phyloP scores from a whole-genome alignment of 2,888 invertebrate species.

The Brachyopa scutellaris region DNA sequence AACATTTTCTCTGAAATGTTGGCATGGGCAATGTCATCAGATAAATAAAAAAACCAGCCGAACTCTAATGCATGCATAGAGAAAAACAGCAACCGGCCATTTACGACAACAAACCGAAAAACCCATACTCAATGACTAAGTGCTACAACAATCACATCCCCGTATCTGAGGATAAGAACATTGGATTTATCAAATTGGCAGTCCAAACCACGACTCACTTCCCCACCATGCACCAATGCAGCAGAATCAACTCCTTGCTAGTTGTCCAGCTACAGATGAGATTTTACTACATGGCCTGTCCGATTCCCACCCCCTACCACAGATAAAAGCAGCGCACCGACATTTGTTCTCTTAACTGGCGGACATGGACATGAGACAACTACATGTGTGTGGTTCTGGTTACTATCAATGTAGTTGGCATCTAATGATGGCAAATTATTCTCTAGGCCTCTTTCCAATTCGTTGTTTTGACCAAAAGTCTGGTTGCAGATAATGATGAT shows the following conservation, averaged over 20 bases:
- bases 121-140: conserved; percentile 48
- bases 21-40: too few relatives aligned
- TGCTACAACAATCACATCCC: conserved; percentile 50
- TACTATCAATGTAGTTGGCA: conserved; percentile 60
- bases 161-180: conserved; percentile 52
- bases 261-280: background rate
- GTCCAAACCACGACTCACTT: conserved; percentile 19
- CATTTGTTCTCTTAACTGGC: background rate
- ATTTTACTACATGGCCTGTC: background rate
- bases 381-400: conserved; percentile 41
- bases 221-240: conserved; percentile 6
- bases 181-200: conserved; percentile 68
- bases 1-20: too few relatives aligned
- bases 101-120: conserved; percentile 35
- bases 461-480: conserved; percentile 50
- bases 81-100: conserved; percentile 47
- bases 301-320: background rate
- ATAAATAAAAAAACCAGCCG: too few relatives aligned
- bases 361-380: conserved; percentile 45
- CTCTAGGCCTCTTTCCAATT: conserved; percentile 53
- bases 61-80: too few relatives aligned
- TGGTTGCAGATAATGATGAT: conserved; percentile 57
- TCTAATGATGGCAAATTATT: conserved; percentile 68
- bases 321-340: background rate
- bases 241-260: conserved; percentile 9